Conservation (phyloP, 2,113 vertebrate genomes). For the Sinocyclocheilus rhinocerous region DNA sequence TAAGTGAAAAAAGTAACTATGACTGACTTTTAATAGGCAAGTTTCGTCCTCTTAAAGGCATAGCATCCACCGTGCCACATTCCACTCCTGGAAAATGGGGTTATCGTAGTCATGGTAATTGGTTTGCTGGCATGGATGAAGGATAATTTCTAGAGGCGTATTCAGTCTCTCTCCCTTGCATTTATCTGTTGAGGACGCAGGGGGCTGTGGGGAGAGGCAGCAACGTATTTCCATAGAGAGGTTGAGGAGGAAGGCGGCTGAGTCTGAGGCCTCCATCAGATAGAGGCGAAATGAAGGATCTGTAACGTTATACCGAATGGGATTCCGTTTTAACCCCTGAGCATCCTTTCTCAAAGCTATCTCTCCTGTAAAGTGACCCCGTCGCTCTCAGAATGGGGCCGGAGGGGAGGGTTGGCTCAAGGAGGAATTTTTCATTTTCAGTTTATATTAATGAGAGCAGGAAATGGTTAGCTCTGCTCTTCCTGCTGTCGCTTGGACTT, state of each 20-base stretch:
- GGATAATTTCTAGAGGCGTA: constrained; percentile 79
- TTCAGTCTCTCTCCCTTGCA: constrained; percentile 73
- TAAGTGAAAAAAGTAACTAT: constrained; percentile 54
- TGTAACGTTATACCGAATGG: constrained; percentile 58
- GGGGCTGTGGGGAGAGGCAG: constrained; percentile 57
- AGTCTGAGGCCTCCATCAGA: constrained; percentile 70
- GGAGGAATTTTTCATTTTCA: constrained; percentile 63
- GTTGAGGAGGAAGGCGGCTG: constrained; percentile 61
- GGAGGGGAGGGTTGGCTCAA: constrained; percentile 38
- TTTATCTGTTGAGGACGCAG: constrained; percentile 77
- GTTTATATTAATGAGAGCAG: constrained; percentile 71
- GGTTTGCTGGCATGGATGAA: constrained; percentile 78
- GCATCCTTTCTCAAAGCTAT: constrained; percentile 23
- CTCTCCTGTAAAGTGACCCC: constrained; percentile 43
- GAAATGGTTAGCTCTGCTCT: constrained; percentile 61
- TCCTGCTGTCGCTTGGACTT: constrained; percentile 51
- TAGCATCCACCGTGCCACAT: constrained; percentile 41
- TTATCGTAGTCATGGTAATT: constrained; percentile 83
- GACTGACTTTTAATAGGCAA: constrained; percentile 58
- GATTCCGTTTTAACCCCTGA: constrained; percentile 52
- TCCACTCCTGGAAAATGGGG: constrained; percentile 64
- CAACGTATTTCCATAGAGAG: constrained; percentile 70
- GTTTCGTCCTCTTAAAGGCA: constrained; percentile 51
- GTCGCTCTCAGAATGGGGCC: constrained; percentile 17
- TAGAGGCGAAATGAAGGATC: constrained; percentile 66